Percentiles rank a stretch among this genome's conserved stretches.
phyloP scores from a whole-genome alignment of 2,888 invertebrate species.

The Myopa tessellatipennis region DNA sequence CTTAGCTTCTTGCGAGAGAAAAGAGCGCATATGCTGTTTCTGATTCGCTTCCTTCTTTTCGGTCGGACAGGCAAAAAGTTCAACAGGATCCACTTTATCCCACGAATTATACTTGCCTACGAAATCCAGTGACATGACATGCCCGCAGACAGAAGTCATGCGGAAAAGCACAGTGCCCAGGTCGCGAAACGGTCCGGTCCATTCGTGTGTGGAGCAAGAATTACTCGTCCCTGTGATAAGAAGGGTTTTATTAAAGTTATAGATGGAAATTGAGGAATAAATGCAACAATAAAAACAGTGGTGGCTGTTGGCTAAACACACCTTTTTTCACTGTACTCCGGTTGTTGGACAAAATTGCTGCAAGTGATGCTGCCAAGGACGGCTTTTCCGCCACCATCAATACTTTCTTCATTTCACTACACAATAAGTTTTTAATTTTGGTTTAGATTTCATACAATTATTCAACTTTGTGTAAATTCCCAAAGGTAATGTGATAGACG shows the following conservation, averaged over 20 bases:
- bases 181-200: conserved; percentile 84
- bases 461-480: too few relatives aligned
- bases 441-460: background rate
- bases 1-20: conserved; percentile 86
- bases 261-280: background rate
- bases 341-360: conserved; percentile 91
- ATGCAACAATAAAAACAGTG: background rate
- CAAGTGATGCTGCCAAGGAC: conserved; percentile 93
- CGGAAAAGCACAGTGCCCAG: conserved; percentile 80
- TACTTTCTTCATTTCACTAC: conserved; percentile 79
- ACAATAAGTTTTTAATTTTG: background rate
- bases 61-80: conserved; percentile 91
- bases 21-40: conserved; percentile 90
- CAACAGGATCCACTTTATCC: conserved; percentile 97
- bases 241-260: background rate
- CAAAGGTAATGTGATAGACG: too few relatives aligned
- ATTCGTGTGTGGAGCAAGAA: conserved; percentile 94
- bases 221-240: conserved; percentile 79
- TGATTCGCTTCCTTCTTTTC: conserved; percentile 97
- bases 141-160: conserved; percentile 99
- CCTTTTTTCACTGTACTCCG: conserved; percentile 67
- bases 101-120: conserved; percentile 94
- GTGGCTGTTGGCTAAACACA: conserved; percentile 39
- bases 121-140: conserved; percentile 97
- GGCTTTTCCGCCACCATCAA: conserved; percentile 99